Evolutionary conservation across 2,888 invertebrate species (phyloP), one percentile per base, ranked within the genome.

Genomic region (Diarsia brunnea): DNA sequence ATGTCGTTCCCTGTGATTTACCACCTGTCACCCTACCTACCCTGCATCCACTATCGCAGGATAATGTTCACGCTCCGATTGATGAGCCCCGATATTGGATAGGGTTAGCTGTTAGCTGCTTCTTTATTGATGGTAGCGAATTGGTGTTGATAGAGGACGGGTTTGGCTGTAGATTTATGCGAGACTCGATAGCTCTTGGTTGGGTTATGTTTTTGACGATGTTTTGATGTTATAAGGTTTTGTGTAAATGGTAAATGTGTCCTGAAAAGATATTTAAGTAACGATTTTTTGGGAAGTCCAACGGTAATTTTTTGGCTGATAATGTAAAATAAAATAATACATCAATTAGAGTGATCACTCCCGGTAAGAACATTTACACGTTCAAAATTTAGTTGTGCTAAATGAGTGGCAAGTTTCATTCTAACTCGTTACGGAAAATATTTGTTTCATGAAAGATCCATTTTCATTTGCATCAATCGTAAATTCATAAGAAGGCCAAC

Each of bases 1-100:
- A 95, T 94, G 93, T 94, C 95, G 92, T 93, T 93, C 89, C 91
- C 89, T 89, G 94, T 96, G 96, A 96, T 96, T 96, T 96, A 96
- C 91, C 93, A 90, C 92, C 92, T 89, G 88, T 88, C 88, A 86
- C 78, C 79, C 84, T 85, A 84, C 78, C 82, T 87, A 87, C 78
- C 74, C 80, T 21, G 74, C 51, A 24, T 45, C 81, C 85, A 79
- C 88, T 88, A 87, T 75, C 87, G 68, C 75, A 72, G 78, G 81
- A 80, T 85, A 78, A 83, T 81, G 85, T 87, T 84, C 85, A 84
- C 88, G 85, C 85, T 86, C 79, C 85, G 79, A 85, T 88, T 84
- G 84, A 85, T 87, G 84, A 79, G 75, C 67, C 45, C 43, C 73
- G 76, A 87, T 87, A 84, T 88, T 87, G 87, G 85, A 78, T 86